Conservation (phyloP, 2,888 invertebrate species). For the Drosophila picticornis region DNA sequence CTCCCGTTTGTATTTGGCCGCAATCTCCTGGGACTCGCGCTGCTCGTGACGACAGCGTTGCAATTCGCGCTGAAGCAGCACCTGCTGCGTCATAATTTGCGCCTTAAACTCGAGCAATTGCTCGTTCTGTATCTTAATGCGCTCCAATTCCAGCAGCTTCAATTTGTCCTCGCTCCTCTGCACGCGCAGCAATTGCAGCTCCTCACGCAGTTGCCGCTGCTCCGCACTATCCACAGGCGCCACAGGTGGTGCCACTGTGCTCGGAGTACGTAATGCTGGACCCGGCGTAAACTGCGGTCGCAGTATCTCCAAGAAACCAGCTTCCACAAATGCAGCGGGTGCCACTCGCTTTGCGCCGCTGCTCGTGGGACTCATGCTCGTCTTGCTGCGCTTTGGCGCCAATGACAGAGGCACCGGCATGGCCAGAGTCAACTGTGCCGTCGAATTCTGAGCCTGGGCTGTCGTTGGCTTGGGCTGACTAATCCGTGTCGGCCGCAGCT, state of each 20-base stretch:
- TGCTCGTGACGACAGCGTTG: conserved; percentile 94
- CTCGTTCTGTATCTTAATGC: conserved; percentile 94
- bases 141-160: conserved; percentile 95
- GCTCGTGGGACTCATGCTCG: conserved; percentile 85
- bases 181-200: conserved; percentile 94
- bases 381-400: conserved; percentile 82
- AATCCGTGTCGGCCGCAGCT: conserved; percentile 60
- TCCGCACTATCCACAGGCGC: conserved; percentile 55
- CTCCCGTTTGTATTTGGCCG: conserved; percentile 94
- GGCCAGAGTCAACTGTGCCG: conserved; percentile 64
- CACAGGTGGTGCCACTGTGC: conserved; percentile 38
- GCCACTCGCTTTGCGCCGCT: conserved; percentile 87
- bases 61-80: conserved; percentile 94
- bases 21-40: conserved; percentile 93
- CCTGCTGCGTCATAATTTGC: conserved; percentile 96
- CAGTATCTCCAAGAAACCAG: conserved; percentile 95
- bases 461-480: conserved; percentile 70
- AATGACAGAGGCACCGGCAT: conserved; percentile 69
- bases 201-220: conserved; percentile 87
- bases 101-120: conserved; percentile 97
- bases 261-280: conserved; percentile 90
- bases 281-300: conserved; percentile 95
- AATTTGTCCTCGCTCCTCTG: conserved; percentile 96
- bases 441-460: conserved; percentile 66
- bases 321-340: conserved; percentile 93